Conservation (phyloP, 2,888 invertebrate genomes). For the Spodoptera picta region DNA sequence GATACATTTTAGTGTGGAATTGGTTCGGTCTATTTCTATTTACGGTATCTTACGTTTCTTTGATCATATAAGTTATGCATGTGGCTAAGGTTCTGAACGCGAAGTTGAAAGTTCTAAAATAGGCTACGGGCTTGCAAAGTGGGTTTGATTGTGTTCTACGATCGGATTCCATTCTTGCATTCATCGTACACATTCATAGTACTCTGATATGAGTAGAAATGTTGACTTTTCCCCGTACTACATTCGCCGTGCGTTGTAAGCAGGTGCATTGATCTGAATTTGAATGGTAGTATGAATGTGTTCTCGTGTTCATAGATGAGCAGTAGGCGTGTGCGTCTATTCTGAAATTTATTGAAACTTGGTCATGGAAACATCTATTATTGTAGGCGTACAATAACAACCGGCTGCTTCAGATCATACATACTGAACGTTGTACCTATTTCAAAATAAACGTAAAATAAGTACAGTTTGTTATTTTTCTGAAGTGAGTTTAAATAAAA, state of each 20-base stretch:
- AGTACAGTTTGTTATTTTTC: too few relatives aligned
- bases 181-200: constrained; percentile 9
- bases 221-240: constrained; percentile 30
- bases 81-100: constrained; percentile 18
- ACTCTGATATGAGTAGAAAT: constrained; percentile 8
- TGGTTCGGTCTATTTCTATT: constrained; percentile 14
- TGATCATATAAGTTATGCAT: constrained; percentile 31
- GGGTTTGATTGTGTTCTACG: constrained; percentile 23
- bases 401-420: too few relatives aligned
- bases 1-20: constrained; percentile 9
- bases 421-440: too few relatives aligned
- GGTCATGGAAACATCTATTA: constrained; percentile 34
- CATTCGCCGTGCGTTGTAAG: constrained; percentile 30
- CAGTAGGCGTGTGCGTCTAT: constrained; percentile 20
- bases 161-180: constrained; percentile 9
- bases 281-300: constrained; percentile 35
- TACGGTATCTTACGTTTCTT: constrained; percentile 1
- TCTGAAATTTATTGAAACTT: constrained; percentile 40
- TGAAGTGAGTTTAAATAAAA: too few relatives aligned
- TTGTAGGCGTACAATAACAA: constrained; percentile 13
- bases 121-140: constrained; percentile 16
- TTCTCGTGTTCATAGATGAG: constrained; percentile 6
- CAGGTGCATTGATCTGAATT: constrained; percentile 40
- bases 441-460: too few relatives aligned
- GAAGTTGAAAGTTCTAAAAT: constrained; percentile 27